Conservation (phyloP, 1,140 invertebrate species). For the Aphelenchoides fujianensis region DNA sequence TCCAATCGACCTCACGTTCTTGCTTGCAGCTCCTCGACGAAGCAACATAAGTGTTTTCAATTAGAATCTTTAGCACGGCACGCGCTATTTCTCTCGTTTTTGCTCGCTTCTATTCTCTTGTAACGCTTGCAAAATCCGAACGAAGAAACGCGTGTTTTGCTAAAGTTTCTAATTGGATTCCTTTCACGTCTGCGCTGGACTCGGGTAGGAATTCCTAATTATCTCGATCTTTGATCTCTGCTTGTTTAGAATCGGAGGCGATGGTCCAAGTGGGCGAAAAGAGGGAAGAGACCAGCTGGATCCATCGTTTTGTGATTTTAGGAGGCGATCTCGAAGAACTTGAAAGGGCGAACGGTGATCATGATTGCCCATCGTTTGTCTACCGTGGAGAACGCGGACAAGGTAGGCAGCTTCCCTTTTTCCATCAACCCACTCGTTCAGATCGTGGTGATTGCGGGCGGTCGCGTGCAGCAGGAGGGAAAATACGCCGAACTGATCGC, state of each 20-base stretch:
- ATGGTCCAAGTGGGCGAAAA: too few relatives aligned
- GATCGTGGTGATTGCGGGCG: slow-evolving; percentile 64
- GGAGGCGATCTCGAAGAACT: slow-evolving; percentile 61
- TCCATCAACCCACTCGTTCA: slow-evolving; percentile 47
- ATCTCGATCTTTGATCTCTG: too few relatives aligned
- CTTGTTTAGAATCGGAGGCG: too few relatives aligned
- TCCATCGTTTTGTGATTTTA: slow-evolving; percentile 47
- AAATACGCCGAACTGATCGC: slow-evolving; percentile 55
- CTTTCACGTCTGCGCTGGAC: too few relatives aligned
- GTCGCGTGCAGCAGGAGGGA: slow-evolving; percentile 62
- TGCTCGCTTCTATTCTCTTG: slow-evolving; percentile 72
- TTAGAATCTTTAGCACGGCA: slow-evolving; percentile 63
- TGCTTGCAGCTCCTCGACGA: slow-evolving; percentile 98
- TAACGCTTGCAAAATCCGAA: too few relatives aligned
- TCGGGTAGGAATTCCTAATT: too few relatives aligned
- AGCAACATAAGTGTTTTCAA: slow-evolving; percentile 94
- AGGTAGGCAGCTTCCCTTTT: slow-evolving; percentile 38
- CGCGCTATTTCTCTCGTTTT: not conserved
- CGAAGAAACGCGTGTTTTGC: too few relatives aligned
- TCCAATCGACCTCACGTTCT: slow-evolving; percentile 85
- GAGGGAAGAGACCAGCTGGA: too few relatives aligned
- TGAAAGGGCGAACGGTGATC: slow-evolving; percentile 65
- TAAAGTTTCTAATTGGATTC: too few relatives aligned
- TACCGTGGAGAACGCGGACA: slow-evolving; percentile 62
- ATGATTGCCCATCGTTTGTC: slow-evolving; percentile 66